Conservation (phyloP, 2,113 vertebrate species). For the Cryptomyrus ogoouensis region DNA sequence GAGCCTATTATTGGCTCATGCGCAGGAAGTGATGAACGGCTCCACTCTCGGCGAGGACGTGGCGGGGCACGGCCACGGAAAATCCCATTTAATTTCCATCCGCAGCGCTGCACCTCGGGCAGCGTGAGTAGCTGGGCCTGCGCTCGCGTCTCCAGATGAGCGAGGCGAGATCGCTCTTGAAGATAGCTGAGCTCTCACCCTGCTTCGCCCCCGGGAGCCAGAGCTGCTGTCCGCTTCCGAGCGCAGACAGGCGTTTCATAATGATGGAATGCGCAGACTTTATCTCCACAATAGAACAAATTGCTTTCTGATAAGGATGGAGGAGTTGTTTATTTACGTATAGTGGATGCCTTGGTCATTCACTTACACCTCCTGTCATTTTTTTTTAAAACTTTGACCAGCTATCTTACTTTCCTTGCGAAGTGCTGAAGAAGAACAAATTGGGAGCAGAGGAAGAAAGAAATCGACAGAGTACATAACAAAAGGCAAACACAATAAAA, state of each 20-base stretch:
- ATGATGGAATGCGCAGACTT: conserved; percentile 38
- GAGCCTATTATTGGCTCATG: background rate
- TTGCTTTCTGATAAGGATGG: conserved; percentile 44
- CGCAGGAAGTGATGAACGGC: background rate
- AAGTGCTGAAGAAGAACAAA: conserved; percentile 24
- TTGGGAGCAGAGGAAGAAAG: conserved; percentile 17
- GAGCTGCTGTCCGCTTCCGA: conserved; percentile 23
- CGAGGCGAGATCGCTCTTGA: conserved; percentile 8
- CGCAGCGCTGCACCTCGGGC: background rate
- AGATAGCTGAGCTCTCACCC: conserved; percentile 18
- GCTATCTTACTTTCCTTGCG: conserved; percentile 26
- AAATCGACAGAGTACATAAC: conserved; percentile 17
- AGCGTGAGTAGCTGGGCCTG: background rate
- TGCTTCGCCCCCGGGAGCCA: background rate
- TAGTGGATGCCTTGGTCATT: conserved; percentile 22
- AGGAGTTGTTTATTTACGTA: conserved; percentile 37
- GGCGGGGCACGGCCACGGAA: background rate
- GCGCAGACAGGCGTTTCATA: conserved; percentile 36
- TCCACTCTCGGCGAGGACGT: background rate
- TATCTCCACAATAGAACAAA: conserved; percentile 38
- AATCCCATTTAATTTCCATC: conserved; percentile 3
- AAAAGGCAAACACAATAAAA: conserved; percentile 21
- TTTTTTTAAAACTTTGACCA: conserved; percentile 13
- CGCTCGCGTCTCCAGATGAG: background rate
- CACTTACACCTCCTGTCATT: conserved; percentile 27